Evolutionary conservation across 2,797 vertebrate species (phyloP).

Genomic region (Remorina albescens): DNA sequence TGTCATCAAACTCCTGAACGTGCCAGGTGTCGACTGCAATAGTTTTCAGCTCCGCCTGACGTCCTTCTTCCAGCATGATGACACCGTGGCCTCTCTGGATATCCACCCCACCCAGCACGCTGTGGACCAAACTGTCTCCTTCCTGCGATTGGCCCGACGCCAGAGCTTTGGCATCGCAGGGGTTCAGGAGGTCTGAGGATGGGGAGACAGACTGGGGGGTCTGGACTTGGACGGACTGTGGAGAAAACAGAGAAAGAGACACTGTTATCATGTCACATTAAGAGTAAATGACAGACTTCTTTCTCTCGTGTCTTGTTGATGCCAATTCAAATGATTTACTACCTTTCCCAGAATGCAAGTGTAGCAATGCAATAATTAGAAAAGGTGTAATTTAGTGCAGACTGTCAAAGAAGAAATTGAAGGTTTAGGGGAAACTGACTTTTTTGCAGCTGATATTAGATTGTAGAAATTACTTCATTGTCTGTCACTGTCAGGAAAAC

Average conservation of each 20-base stretch:
- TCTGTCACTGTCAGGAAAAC: neutral
- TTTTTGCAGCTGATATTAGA: neutral
- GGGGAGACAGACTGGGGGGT: constrained; percentile 5
- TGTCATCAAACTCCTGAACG: constrained; percentile 78
- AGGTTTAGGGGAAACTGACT: neutral
- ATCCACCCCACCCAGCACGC: constrained; percentile 73
- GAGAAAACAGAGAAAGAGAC: neutral
- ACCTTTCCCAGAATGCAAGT: neutral
- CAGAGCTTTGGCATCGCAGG: constrained; percentile 81
- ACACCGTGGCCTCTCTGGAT: constrained; percentile 77
- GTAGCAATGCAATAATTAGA: too few relatives aligned
- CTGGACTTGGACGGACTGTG: constrained; percentile 37
- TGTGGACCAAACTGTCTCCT: constrained; percentile 37
- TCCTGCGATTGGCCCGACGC: constrained; percentile 60
- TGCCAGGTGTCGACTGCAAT: constrained; percentile 82
- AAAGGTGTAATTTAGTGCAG: neutral
- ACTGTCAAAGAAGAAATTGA: too few relatives aligned
- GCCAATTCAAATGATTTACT: neutral
- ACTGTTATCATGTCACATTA: neutral
- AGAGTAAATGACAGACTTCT: neutral
- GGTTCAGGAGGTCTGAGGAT: constrained; percentile 59
- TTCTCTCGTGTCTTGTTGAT: neutral
- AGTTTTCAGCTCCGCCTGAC: constrained; percentile 68
- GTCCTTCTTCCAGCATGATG: constrained; percentile 71
- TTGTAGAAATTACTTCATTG: neutral